phyloP scores from a whole-genome alignment of 2,113 vertebrate species.

The Dasypus novemcinctus region DNA sequence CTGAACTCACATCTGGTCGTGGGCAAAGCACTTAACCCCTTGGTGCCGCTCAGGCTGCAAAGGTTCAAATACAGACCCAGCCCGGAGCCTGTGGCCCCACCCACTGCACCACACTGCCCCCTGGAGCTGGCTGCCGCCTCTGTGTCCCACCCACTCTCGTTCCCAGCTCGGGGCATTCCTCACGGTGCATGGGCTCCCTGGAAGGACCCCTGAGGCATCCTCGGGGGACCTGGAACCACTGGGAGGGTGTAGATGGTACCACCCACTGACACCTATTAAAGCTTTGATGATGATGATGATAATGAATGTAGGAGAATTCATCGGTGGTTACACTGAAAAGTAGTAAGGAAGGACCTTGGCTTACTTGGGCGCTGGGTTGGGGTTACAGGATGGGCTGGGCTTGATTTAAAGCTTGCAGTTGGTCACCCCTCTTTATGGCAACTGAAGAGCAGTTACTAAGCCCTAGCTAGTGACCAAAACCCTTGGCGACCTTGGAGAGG shows the following conservation, averaged over 20 bases:
- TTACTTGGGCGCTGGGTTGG: neutral
- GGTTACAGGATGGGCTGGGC: neutral
- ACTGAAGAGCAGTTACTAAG: neutral
- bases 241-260: neutral
- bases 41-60: neutral
- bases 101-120: neutral
- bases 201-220: neutral
- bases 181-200: rapidly evolving
- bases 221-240: neutral
- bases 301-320: neutral
- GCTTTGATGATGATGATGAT: neutral
- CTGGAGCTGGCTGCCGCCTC: neutral
- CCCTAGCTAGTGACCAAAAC: too few species aligned
- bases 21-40: neutral
- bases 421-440: neutral
- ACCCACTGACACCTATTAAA: neutral
- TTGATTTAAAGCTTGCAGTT: neutral
- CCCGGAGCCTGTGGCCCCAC: neutral
- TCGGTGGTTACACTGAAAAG: neutral
- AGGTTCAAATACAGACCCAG: neutral
- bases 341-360: neutral
- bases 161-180: neutral
- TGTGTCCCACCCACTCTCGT: neutral
- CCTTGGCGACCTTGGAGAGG: too few species aligned
- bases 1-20: neutral